Base-by-base conservation (phyloP, 1,140 invertebrate genomes). In the Diorhabda carinulata region DNA sequence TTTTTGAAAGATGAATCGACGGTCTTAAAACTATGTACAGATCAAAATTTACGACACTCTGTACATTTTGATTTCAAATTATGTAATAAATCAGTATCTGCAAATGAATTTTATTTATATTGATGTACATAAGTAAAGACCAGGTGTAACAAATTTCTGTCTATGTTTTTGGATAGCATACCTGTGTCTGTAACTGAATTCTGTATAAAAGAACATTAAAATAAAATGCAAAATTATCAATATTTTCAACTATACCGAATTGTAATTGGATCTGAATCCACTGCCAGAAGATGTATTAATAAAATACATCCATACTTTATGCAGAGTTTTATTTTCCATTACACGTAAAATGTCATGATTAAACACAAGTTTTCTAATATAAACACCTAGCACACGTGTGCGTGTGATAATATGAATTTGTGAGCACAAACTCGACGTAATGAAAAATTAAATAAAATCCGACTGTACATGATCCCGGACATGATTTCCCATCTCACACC, bases 251-350 rank as follows among this genome's bases (percentile, higher is more conserved):
- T 60, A 72, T 74, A 73, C 71, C 70, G 71, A 76, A 76, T 70
- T 76, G 76, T 77, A 77, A 72, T 76, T 77, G 74, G 71, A 76
- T 77, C 76, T 73, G 74, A 76, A 75, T 68, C 70, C 76, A 77
- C 76, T 77, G 76, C 76, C 76, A 77, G 68, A 74, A 76, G 72
- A 70, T 77, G 73, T 77, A 74, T 72, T 56, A 73, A 74, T 75
- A 76, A 71, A 72, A 70, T 74, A n/a, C n/a, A 68, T 72, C 73
- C 70, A 68, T 61, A 70, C 68, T 70, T 71, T 67, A 71, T 64
- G 65, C 66, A 56, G 64, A 63, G 63, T 67, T 73, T 67, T 40
- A 67, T 67, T 61, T 40, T 41, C 9, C 25, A 40, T 7, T 61
- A 8, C 59, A 3, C 59, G 59, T 25, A 25, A 25, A 25, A 25